These are phyloP conservation scores for Xestobium rufovillosum DNA, from an alignment of 2,888 invertebrate species.

Conservation along the genomic window DNA sequence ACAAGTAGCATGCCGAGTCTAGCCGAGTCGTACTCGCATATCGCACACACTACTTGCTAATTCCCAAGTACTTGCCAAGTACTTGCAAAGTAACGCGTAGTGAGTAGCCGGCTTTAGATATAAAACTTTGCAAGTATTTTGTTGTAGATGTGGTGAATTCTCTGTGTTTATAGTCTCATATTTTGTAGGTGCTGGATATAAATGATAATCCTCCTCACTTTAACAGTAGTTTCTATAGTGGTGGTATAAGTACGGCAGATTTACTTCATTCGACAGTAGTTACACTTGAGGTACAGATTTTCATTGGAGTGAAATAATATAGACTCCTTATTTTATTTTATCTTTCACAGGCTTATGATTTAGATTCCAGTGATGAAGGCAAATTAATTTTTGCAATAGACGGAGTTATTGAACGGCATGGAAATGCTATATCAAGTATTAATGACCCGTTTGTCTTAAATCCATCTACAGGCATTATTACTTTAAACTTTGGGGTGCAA, in stretches of 20 bases:
- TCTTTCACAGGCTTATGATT: conserved; percentile 49
- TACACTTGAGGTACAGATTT: conserved; percentile 9
- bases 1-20: no score
- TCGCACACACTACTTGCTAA: no score
- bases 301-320: no score
- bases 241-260: conserved; percentile 36
- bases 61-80: no score
- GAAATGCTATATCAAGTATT: conserved; percentile 41
- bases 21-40: no score
- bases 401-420: conserved; percentile 28
- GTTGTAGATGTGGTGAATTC: no score
- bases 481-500: conserved; percentile 47
- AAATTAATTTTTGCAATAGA: conserved; percentile 27
- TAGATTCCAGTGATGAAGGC: conserved; percentile 27
- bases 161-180: no score
- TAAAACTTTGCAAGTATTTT: no score
- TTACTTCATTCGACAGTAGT: conserved; percentile 12
- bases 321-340: conserved; percentile 8
- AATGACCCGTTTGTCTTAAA: conserved; percentile 41
- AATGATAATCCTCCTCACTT: conserved; percentile 53
- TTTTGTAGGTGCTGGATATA: conserved; percentile 50
- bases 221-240: conserved; percentile 38
- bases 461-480: conserved; percentile 43
- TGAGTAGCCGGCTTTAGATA: no score
- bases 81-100: no score